Percentiles rank a stretch among this genome's conserved stretches.
Evolutionary conservation across 2,113 vertebrate genomes (phyloP).

Genomic region (Myrmophylax atrothorax): DNA sequence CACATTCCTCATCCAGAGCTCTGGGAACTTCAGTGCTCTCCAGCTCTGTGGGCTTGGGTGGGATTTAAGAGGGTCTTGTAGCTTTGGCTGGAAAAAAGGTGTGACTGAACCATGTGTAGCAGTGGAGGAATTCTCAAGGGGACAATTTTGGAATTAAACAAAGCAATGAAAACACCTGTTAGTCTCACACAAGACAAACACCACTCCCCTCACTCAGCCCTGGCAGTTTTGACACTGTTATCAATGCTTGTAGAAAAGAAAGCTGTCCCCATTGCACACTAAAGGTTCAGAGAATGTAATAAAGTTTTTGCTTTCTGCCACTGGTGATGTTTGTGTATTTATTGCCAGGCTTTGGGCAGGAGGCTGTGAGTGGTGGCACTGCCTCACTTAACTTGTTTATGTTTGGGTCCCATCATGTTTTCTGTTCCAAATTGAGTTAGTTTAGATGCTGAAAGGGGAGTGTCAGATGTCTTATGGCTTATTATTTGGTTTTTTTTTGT

Average conservation of each 20-base stretch:
- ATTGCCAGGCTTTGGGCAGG: background rate
- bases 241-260: background rate
- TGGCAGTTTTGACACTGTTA: background rate
- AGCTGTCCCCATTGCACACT: background rate
- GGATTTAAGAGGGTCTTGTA: background rate
- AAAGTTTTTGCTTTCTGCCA: background rate
- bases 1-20: background rate
- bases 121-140: background rate
- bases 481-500: conserved; percentile 16
- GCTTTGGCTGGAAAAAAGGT: background rate
- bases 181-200: background rate
- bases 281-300: background rate
- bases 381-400: background rate
- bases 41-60: background rate
- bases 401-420: background rate
- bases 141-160: background rate
- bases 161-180: background rate
- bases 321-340: background rate
- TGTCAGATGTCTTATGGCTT: conserved; percentile 10
- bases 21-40: background rate
- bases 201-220: background rate
- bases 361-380: background rate
- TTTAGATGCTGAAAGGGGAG: conserved; percentile 21
- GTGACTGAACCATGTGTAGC: background rate
- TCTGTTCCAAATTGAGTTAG: conserved; percentile 31